Percentiles rank a stretch among this genome's conserved stretches.
Conservation (phyloP, 1,140 invertebrate species). For the Eupeodes corollae region DNA sequence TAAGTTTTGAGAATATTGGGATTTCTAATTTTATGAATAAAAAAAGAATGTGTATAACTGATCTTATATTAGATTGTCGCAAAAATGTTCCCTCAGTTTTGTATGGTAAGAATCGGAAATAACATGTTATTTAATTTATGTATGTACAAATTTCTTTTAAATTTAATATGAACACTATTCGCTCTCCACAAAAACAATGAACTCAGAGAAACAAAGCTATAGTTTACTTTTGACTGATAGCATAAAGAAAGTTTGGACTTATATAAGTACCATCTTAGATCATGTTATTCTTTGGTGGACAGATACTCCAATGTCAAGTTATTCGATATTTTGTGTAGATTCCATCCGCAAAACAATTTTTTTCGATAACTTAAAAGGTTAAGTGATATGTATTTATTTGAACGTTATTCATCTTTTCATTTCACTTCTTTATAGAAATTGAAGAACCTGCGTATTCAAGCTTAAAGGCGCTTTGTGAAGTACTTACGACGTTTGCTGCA, state of each 20-base stretch:
- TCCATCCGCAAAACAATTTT: constrained; percentile 54
- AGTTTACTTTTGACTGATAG: too few species aligned
- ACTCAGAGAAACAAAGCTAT: too few species aligned
- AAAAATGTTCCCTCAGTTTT: constrained; percentile 32
- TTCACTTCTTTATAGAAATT: constrained; percentile 39
- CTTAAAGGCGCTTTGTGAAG: constrained; percentile 57
- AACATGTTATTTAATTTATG: too few species aligned
- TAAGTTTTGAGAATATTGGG: constrained; percentile 5
- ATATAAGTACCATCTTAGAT: constrained; percentile 60
- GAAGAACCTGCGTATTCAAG: constrained; percentile 54
- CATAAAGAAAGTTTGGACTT: constrained; percentile 46
- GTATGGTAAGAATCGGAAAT: constrained; percentile 10
- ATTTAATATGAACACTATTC: too few species aligned
- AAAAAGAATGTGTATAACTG: constrained; percentile 10
- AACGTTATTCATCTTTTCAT: not conserved
- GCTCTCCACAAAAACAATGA: not conserved
- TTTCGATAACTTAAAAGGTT: constrained; percentile 48
- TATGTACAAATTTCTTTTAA: too few species aligned
- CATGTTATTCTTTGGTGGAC: constrained; percentile 74
- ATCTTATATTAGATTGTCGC: constrained; percentile 26
- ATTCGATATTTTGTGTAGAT: constrained; percentile 53
- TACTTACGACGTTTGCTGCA: constrained; percentile 60
- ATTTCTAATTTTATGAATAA: constrained; percentile 7
- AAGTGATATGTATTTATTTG: not conserved
- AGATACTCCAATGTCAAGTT: constrained; percentile 49